Conservation (phyloP, 1,140 invertebrate genomes). For the Lordiphosa stackelbergi region DNA sequence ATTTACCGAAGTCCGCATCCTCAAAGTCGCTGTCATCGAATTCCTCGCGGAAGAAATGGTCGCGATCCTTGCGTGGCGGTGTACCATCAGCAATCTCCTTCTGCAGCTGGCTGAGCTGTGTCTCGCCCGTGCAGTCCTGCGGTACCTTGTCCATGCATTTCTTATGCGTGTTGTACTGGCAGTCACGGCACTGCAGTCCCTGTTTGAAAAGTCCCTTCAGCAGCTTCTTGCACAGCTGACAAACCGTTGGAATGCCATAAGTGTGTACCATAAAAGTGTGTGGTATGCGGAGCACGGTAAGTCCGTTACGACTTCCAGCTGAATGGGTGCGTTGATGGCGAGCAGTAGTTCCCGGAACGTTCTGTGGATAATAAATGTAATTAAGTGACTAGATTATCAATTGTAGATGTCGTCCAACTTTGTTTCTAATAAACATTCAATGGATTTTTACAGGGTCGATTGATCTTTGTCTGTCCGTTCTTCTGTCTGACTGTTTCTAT, state of each 20-base stretch:
- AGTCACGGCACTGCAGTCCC: constrained; percentile 98
- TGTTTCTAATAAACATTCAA: no score
- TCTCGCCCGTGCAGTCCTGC: constrained; percentile 96
- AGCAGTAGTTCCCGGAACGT: constrained; percentile 36
- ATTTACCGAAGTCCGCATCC: constrained; percentile 64
- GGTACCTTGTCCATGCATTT: constrained; percentile 97
- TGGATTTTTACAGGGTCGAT: no score
- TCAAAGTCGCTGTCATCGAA: constrained; percentile 84
- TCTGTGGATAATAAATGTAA: constrained; percentile 20
- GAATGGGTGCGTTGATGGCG: constrained; percentile 83
- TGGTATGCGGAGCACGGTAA: constrained; percentile 85
- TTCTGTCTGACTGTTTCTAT: no score
- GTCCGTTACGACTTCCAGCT: constrained; percentile 81
- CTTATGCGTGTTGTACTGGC: constrained; percentile 98
- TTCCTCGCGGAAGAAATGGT: constrained; percentile 80
- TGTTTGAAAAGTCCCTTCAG: constrained; percentile 97
- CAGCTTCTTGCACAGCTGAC: constrained; percentile 96
- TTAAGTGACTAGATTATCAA: not conserved
- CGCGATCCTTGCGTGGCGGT: constrained; percentile 81
- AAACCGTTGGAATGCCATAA: constrained; percentile 96
- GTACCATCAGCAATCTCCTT: constrained; percentile 80
- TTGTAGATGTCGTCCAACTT: no score
- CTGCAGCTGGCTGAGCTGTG: constrained; percentile 68
- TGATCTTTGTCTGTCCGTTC: no score
- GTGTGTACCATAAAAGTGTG: constrained; percentile 95